phyloP scores from a whole-genome alignment of 2,888 invertebrate species.

The Dynastes maya region DNA sequence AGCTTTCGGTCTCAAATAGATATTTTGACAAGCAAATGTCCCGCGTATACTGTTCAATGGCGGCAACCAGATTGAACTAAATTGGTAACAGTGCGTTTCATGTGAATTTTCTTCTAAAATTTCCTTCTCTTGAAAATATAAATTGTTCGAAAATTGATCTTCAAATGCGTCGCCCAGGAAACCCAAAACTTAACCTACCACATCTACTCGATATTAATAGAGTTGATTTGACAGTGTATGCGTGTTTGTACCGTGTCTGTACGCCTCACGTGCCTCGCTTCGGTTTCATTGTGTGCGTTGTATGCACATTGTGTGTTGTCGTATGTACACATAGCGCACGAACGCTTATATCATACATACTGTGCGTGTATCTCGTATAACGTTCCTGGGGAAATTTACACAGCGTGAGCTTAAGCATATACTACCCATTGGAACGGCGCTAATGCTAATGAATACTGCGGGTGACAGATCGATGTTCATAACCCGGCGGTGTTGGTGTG shows the following conservation, averaged over 20 bases:
- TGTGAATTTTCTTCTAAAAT: too few relatives aligned
- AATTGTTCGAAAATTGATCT: too few relatives aligned
- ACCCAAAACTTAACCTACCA: slow-evolving; percentile 35
- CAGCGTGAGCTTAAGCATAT: slow-evolving; percentile 48
- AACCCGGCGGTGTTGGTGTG: slow-evolving; percentile 57
- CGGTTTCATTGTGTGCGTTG: slow-evolving; percentile 7
- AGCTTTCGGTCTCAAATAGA: too few relatives aligned
- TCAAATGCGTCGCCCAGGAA: slow-evolving; percentile 30
- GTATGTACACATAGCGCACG: slow-evolving; percentile 13
- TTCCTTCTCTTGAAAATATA: too few relatives aligned
- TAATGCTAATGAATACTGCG: slow-evolving; percentile 57
- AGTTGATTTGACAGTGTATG: slow-evolving; percentile 48
- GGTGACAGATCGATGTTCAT: slow-evolving; percentile 64
- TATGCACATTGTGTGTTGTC: slow-evolving; percentile 3
- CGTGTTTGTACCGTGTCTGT: slow-evolving; percentile 3
- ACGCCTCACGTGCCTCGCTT: slow-evolving; percentile 15
- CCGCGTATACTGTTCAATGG: too few relatives aligned
- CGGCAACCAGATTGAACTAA: too few relatives aligned
- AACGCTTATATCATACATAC: background rate
- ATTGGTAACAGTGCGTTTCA: too few relatives aligned
- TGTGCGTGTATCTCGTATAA: slow-evolving; percentile 33
- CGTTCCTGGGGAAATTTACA: slow-evolving; percentile 48
- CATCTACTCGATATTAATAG: slow-evolving; percentile 45
- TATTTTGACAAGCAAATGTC: too few relatives aligned
- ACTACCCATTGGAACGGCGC: slow-evolving; percentile 49